phyloP scores from a whole-genome alignment of 2,797 vertebrate species.

The Epinephelus coioides region DNA sequence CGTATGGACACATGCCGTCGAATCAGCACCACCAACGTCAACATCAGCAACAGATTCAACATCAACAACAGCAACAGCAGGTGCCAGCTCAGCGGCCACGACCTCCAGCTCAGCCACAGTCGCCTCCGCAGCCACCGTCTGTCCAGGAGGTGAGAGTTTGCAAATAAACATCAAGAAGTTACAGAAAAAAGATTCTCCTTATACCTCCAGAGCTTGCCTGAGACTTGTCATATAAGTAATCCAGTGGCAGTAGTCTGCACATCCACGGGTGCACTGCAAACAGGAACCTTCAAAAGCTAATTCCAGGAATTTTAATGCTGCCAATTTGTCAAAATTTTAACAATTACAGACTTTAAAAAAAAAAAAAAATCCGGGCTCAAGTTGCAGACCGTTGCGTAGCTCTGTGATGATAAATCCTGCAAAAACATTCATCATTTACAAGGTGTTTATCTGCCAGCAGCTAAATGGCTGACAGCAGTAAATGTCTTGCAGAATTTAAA shows the following conservation, averaged over 20 bases:
- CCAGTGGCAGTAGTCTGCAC: background rate
- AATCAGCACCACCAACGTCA: conserved; percentile 54
- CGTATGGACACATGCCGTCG: background rate
- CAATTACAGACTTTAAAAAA: background rate
- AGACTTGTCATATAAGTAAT: background rate
- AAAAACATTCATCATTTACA: conserved; percentile 19
- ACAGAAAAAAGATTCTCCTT: background rate
- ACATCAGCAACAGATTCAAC: conserved; percentile 43
- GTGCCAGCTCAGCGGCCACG: conserved; percentile 46
- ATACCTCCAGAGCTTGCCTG: background rate
- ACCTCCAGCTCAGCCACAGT: conserved; percentile 54
- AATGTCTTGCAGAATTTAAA: conserved; percentile 43
- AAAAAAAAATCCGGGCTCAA: background rate
- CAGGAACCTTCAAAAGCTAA: background rate
- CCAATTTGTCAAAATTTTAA: background rate
- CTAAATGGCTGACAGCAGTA: conserved; percentile 41
- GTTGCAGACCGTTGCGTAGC: background rate
- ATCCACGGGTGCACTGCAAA: background rate
- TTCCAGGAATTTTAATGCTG: background rate
- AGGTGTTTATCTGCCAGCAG: conserved; percentile 36
- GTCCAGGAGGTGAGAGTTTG: conserved; percentile 90
- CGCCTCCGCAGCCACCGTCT: conserved; percentile 77
- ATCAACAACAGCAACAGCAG: conserved; percentile 48
- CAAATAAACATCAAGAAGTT: background rate
- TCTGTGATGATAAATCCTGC: conserved; percentile 20